Evolutionary conservation across 1,140 invertebrate genomes (phyloP).

Genomic region (Platyura marginata): DNA sequence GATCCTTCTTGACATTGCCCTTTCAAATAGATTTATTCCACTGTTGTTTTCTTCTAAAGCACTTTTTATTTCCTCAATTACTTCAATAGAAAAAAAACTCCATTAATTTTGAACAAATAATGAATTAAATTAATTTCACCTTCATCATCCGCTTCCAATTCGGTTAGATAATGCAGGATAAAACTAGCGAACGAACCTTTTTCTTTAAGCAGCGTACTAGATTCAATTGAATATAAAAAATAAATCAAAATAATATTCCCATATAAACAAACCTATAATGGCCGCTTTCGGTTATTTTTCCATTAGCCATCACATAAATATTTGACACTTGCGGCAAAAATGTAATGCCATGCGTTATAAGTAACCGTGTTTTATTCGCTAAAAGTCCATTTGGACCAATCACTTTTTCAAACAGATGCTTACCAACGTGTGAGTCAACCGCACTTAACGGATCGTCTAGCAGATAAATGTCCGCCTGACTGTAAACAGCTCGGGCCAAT

Average conservation of each 20-base stretch:
- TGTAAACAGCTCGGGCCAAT: constrained; percentile 3
- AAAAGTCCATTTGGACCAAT: constrained; percentile 23
- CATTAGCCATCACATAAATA: constrained; percentile 52
- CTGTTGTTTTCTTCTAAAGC: no score
- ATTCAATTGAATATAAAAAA: no score
- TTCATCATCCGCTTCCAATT: constrained; percentile 33
- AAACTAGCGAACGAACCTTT: constrained; percentile 70
- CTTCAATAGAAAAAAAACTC: no score
- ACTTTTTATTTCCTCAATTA: no score
- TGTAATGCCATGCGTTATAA: constrained; percentile 48
- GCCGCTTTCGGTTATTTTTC: constrained; percentile 64
- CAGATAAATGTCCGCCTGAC: constrained; percentile 45
- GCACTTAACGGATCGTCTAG: constrained; percentile 53
- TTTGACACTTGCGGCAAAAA: constrained; percentile 53
- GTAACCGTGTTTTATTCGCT: constrained; percentile 30
- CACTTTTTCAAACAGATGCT: constrained; percentile 17
- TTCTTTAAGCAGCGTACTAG: constrained; percentile 55
- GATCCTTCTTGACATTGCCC: no score
- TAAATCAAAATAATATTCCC: constrained; percentile 63
- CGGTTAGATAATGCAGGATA: constrained; percentile 59
- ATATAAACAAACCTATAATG: constrained; percentile 62
- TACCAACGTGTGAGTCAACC: constrained; percentile 40
- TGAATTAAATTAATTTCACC: no score
- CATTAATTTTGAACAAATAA: no score
- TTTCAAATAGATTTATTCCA: no score